Evolutionary conservation across 2,888 invertebrate genomes (phyloP).

Genomic region (Meloe dianella): DNA sequence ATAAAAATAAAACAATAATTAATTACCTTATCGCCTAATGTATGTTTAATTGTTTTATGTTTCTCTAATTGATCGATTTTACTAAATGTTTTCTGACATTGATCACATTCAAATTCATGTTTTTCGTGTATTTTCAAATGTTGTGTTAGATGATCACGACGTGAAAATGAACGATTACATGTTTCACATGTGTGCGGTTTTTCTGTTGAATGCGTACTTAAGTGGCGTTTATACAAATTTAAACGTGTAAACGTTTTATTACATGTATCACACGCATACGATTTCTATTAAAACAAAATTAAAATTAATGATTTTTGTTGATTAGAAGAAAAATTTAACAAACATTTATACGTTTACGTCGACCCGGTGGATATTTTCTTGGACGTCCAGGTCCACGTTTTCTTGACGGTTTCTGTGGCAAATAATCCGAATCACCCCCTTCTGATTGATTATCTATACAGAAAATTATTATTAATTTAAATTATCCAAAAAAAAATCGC

Average conservation of each 20-base stretch:
- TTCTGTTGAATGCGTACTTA: conserved; percentile 58
- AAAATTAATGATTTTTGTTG: conserved; percentile 26
- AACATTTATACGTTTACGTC: conserved; percentile 41
- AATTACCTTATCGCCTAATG: conserved; percentile 50
- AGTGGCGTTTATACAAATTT: conserved; percentile 61
- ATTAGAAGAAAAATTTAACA: conserved; percentile 4
- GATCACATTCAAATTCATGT: conserved; percentile 58
- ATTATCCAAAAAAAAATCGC: no score
- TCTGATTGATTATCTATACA: conserved; percentile 42
- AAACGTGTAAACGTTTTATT: conserved; percentile 59
- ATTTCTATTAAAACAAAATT: conserved; percentile 37
- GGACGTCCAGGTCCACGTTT: conserved; percentile 52
- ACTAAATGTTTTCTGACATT: conserved; percentile 61
- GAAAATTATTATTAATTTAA: neutral
- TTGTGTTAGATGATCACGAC: conserved; percentile 53
- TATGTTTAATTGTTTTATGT: conserved; percentile 59
- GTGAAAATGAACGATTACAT: conserved; percentile 58
- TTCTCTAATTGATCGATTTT: conserved; percentile 61
- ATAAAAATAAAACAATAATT: neutral
- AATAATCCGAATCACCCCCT: conserved; percentile 54
- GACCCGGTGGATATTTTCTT: conserved; percentile 50
- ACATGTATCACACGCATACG: conserved; percentile 58
- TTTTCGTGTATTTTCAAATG: conserved; percentile 51
- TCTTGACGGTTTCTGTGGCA: conserved; percentile 23
- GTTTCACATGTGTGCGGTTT: conserved; percentile 57